Base-by-base conservation (phyloP, 2,113 vertebrate species). In the Scomber japonicus region DNA sequence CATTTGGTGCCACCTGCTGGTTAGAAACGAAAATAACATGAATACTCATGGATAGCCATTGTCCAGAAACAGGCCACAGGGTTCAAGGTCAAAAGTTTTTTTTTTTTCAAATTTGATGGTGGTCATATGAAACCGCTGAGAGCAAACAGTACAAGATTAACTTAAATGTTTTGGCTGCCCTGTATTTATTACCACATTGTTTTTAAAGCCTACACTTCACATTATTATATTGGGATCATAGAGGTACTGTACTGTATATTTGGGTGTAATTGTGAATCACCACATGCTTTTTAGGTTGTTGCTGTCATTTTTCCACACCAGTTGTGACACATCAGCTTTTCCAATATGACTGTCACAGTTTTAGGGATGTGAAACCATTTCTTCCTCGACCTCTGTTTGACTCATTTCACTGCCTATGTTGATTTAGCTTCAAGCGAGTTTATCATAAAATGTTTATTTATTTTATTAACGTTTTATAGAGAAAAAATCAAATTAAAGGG, bases 1-100 rank as follows among this genome's bases (percentile, higher is more conserved):
- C 24, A 67, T 92, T 21, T 91, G 83, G 62, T 57, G 1, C 87
- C 92, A 88, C 57, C 91, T 84, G 69, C 71, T 89, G 92, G 69
- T 49, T 35, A 51, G 12, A 81, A 57, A 62, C 24, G n/a, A 14
- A 27, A 59, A 81, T 24, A 10, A n/a, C 68, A 81, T 17, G 1
- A 48, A 9, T 0, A 27, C 8, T 51, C 3, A 24, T 21, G 3
- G 19, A 15, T 69, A 11, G 46, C 24, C 24, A 27, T 6, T 24
- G 53, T 46, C 65, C 2, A 11, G 24, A 19, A 6, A 45, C n/a
- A 50, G 49, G 44, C n/a, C 40, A 12, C 9, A 3, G 45, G 15
- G 14, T 5, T 60, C 11, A 31, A 11, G 30, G 14, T 31, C 1
- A 4, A 31, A 5, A 16, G 13, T 46, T 9, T n/a, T 19, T 0